phyloP scores from a whole-genome alignment of 2,113 vertebrate species.

The Aramus guarauna region DNA sequence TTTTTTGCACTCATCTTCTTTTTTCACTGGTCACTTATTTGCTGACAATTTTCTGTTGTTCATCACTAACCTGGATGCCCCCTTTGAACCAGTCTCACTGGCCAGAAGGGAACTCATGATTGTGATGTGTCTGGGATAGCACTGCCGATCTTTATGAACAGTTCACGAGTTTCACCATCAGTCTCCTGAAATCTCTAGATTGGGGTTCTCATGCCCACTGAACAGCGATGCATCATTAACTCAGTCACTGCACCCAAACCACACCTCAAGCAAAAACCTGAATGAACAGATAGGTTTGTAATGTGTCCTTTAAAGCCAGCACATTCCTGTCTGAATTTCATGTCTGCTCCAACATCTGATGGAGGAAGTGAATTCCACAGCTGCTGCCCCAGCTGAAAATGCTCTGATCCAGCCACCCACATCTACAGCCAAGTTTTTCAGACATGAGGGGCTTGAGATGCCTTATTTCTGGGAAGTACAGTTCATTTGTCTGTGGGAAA shows the following conservation, averaged over 20 bases:
- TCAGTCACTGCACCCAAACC: background rate
- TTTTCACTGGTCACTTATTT: background rate
- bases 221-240: background rate
- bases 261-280: background rate
- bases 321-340: conserved; percentile 23
- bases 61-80: background rate
- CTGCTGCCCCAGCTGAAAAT: background rate
- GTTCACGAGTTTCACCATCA: background rate
- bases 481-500: background rate
- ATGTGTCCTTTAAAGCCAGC: background rate
- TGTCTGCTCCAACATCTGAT: background rate
- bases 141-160: background rate
- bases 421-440: background rate
- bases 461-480: background rate
- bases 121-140: background rate
- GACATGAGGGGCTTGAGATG: background rate
- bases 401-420: background rate
- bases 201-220: background rate
- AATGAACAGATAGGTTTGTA: background rate
- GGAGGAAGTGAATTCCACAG: conserved; percentile 21
- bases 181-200: background rate
- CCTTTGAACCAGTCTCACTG: background rate
- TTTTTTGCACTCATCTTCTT: background rate
- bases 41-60: background rate
- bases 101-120: background rate